Evolutionary conservation across 30 jellyfish, hydroid and myxozoan genomes (phyloP).

Genomic region (Aurelia sp.): DNA sequence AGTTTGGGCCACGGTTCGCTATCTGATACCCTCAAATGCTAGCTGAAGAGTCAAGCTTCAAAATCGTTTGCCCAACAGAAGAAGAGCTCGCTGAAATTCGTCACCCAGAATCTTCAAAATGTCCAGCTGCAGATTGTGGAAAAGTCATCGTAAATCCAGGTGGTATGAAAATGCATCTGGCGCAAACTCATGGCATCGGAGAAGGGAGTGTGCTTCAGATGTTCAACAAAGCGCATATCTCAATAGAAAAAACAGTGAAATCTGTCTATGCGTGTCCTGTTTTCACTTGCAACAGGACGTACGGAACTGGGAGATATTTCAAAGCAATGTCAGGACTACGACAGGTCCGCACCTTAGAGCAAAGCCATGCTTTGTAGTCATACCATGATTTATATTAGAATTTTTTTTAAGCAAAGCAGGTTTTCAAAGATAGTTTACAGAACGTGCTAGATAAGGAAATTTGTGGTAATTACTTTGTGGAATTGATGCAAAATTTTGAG

Average conservation of each 20-base stretch:
- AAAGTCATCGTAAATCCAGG: slow-evolving; percentile 50
- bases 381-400: neutral
- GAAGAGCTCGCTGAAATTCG: slow-evolving; percentile 27
- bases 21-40: slow-evolving; percentile 1
- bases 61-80: slow-evolving; percentile 65
- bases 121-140: slow-evolving; percentile 44
- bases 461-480: too few relatives aligned
- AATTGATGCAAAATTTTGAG: too few relatives aligned
- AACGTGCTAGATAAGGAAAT: too few relatives aligned
- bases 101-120: neutral
- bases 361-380: neutral
- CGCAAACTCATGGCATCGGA: slow-evolving; percentile 64
- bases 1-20: too few relatives aligned
- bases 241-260: neutral
- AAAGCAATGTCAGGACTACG: slow-evolving; percentile 35
- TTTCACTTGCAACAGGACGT: slow-evolving; percentile 51
- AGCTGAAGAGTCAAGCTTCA: slow-evolving; percentile 26
- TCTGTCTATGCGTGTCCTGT: slow-evolving; percentile 64
- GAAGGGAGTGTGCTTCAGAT: slow-evolving; percentile 29
- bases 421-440: too few relatives aligned
- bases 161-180: slow-evolving; percentile 69
- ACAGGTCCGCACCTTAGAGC: slow-evolving; percentile 5
- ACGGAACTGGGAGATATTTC: slow-evolving; percentile 60
- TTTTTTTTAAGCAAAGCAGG: neutral
- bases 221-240: slow-evolving; percentile 22